Base-by-base conservation (phyloP, 1,140 invertebrate species). In the Sminthurides bifidus region DNA sequence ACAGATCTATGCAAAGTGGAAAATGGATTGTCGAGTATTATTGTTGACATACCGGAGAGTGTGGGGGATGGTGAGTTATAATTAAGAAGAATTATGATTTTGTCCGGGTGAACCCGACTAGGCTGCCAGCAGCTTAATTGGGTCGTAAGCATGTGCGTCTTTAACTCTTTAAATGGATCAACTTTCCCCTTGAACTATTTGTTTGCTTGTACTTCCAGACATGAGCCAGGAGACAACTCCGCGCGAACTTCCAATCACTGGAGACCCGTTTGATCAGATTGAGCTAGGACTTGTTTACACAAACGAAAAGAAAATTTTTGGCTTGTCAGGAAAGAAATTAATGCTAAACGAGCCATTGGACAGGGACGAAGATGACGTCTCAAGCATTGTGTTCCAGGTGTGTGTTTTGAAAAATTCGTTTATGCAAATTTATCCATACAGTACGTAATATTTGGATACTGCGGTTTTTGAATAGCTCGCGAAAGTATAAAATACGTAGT, bases 11-110 rank as follows among this genome's bases (percentile, higher is more conserved):
- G 85, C 67, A 83, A 88, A 67, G 82, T 87, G 57, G 83, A 87
- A 72, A 84, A 80, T 29, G 83, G 85, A 12, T 82, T 87, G 65
- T 84, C 85, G 0, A 90, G 86, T 66, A 87, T 90, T 43, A 90
- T 92, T 60, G 72, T 92, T 48, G 87, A 92, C 67, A 89, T 91
- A 55, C 83, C 87, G 70, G 87, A 92, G 70, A 90, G 87, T 67
- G 76, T 81, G 71, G 86, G 83, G 61, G 76, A 78, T 64, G 83
- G 87, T 92, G 77, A 86, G 85, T 82, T 66, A 54, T 21, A 35
- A 10, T 35, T 35, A 8, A 35, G n/a, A 24, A 41, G 17, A 12
- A 41, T 41, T 41, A 19, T 19, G 40, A 43, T 30, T 29, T 14
- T 44, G 8, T 19, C 31, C n/a, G 37, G 17, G 19, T 51, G 38